phyloP scores from a whole-genome alignment of 1,140 invertebrate genomes.

The Orius insidiosus region DNA sequence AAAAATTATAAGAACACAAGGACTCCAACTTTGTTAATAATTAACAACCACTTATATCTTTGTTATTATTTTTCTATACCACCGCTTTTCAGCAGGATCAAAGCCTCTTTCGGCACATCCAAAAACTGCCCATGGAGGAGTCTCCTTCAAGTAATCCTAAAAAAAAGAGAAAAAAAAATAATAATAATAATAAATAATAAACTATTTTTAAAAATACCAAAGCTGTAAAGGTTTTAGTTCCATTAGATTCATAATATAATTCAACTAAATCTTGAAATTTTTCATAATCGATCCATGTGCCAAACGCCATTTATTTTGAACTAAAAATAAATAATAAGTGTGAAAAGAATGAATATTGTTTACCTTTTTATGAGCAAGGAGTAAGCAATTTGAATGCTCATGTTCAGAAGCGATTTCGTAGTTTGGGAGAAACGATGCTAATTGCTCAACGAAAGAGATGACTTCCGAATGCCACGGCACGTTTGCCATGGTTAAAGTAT shows the following conservation, averaged over 20 bases:
- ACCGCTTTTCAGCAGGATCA: constrained; percentile 38
- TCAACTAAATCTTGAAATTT: constrained; percentile 35
- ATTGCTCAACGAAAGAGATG: constrained; percentile 31
- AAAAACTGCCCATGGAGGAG: constrained; percentile 39
- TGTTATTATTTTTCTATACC: constrained; percentile 28
- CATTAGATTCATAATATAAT: constrained; percentile 26
- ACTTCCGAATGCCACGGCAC: constrained; percentile 49
- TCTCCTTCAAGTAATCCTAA: constrained; percentile 37
- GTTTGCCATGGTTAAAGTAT: constrained; percentile 42
- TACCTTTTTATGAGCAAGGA: constrained; percentile 36
- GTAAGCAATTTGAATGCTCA: constrained; percentile 46
- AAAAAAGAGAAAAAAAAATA: constrained; percentile 7
- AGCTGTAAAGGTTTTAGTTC: constrained; percentile 29
- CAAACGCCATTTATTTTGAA: constrained; percentile 36
- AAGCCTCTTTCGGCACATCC: constrained; percentile 38
- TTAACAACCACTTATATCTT: constrained; percentile 22
- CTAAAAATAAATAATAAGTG: constrained; percentile 22
- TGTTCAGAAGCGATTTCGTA: constrained; percentile 45
- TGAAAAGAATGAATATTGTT: neutral
- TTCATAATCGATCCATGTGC: constrained; percentile 46
- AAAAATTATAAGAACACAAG: no score
- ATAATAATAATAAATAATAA: constrained; percentile 10
- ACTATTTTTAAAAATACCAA: constrained; percentile 19
- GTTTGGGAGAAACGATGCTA: constrained; percentile 29
- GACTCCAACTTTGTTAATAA: no score